phyloP scores from a whole-genome alignment of 1,140 invertebrate species.

The Ctenoplectra terminalis region DNA sequence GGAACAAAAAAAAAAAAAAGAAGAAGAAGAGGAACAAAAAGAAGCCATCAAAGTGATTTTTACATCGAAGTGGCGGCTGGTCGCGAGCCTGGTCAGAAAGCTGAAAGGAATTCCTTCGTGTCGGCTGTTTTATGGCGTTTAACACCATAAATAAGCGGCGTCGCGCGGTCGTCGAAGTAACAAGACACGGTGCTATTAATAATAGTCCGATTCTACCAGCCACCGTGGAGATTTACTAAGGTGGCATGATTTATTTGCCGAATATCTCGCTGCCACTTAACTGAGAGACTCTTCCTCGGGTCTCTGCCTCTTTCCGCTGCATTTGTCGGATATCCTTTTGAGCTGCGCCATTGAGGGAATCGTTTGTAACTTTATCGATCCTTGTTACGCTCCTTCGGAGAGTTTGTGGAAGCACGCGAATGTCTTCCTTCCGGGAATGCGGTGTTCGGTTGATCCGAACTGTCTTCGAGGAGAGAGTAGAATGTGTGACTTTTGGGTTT shows the following conservation, averaged over 20 bases:
- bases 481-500: too few species aligned
- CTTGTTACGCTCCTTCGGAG: too few species aligned
- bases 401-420: not conserved
- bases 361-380: not conserved
- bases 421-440: not conserved
- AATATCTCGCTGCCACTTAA: constrained; percentile 27
- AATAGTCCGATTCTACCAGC: constrained; percentile 35
- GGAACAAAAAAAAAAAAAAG: too few species aligned
- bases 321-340: not conserved
- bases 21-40: too few species aligned
- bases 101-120: not conserved
- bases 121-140: constrained; percentile 16
- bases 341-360: not conserved
- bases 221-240: constrained; percentile 36
- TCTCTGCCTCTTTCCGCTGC: not conserved
- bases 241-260: constrained; percentile 39
- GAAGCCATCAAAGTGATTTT: too few species aligned
- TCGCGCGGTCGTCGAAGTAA: constrained; percentile 42
- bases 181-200: constrained; percentile 41
- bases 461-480: too few species aligned
- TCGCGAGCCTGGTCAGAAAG: not conserved
- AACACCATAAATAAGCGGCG: constrained; percentile 33
- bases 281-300: too few species aligned
- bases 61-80: too few species aligned
- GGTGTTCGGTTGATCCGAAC: not conserved